phyloP scores from a whole-genome alignment of 2,113 vertebrate genomes.

The Siphamia tubifer region DNA sequence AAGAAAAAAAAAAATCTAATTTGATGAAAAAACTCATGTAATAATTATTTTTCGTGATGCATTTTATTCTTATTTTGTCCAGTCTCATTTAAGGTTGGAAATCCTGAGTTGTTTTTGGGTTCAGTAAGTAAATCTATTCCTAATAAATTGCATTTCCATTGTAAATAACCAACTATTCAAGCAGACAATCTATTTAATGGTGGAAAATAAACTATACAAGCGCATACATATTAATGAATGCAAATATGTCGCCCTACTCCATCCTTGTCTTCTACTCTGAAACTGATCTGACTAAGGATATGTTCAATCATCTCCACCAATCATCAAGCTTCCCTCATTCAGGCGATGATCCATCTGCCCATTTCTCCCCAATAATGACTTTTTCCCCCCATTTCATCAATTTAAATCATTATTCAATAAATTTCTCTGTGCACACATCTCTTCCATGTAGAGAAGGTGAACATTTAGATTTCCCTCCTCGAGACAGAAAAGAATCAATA shows the following conservation, averaged over 20 bases:
- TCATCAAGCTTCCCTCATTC: slow-evolving; percentile 31
- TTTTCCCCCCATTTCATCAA: slow-evolving; percentile 19
- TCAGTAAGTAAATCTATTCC: slow-evolving; percentile 48
- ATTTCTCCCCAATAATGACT: slow-evolving; percentile 28
- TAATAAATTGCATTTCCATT: slow-evolving; percentile 61
- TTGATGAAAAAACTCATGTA: too few relatives aligned
- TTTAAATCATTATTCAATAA: slow-evolving; percentile 4
- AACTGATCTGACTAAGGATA: slow-evolving; percentile 41
- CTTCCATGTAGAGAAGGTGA: slow-evolving; percentile 27
- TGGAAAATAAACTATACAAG: slow-evolving; percentile 61
- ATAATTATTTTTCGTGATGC: neutral
- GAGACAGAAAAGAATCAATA: slow-evolving; percentile 67
- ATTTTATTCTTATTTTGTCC: slow-evolving; percentile 3
- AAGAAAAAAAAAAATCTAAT: too few relatives aligned
- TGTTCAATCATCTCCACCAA: slow-evolving; percentile 59
- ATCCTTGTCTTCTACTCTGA: slow-evolving; percentile 50
- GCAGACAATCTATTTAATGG: slow-evolving; percentile 60
- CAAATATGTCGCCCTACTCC: slow-evolving; percentile 55
- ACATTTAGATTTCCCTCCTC: slow-evolving; percentile 29
- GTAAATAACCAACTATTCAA: slow-evolving; percentile 58
- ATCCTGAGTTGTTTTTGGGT: slow-evolving; percentile 17
- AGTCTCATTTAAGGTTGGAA: neutral
- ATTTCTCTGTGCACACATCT: slow-evolving; percentile 27
- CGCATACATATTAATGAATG: slow-evolving; percentile 74
- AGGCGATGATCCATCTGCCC: slow-evolving; percentile 37